Conservation (phyloP, 2,113 vertebrate species). For the Sinocyclocheilus anophthalmus region DNA sequence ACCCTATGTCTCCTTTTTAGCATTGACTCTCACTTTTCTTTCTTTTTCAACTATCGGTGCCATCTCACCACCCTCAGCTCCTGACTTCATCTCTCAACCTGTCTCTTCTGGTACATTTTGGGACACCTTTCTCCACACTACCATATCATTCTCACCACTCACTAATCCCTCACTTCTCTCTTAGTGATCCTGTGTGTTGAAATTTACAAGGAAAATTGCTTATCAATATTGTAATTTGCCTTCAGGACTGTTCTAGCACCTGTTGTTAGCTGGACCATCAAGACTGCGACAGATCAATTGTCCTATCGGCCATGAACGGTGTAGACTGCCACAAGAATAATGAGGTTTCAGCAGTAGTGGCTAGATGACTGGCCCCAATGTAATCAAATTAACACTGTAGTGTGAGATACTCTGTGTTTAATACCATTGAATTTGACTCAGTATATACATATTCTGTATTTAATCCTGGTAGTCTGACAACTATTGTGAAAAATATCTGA, state of each 20-base stretch:
- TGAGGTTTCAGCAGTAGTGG: background rate
- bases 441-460: background rate
- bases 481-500: background rate
- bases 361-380: background rate
- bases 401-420: background rate
- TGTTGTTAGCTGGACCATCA: background rate
- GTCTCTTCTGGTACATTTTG: background rate
- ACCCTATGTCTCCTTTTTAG: background rate
- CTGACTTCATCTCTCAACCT: slow-evolving; percentile 2
- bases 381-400: slow-evolving; percentile 3
- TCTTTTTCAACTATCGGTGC: background rate
- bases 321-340: background rate
- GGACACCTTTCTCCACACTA: background rate
- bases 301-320: background rate
- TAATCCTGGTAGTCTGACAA: background rate
- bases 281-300: slow-evolving; percentile 7
- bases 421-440: background rate
- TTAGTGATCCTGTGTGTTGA: background rate
- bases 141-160: background rate
- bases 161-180: background rate
- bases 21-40: background rate
- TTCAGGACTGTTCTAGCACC: background rate
- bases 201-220: slow-evolving; percentile 13
- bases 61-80: background rate
- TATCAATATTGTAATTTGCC: slow-evolving; percentile 19